Evolutionary conservation across 2,888 invertebrate species (phyloP).

Genomic region (Leptura quadrifasciata): DNA sequence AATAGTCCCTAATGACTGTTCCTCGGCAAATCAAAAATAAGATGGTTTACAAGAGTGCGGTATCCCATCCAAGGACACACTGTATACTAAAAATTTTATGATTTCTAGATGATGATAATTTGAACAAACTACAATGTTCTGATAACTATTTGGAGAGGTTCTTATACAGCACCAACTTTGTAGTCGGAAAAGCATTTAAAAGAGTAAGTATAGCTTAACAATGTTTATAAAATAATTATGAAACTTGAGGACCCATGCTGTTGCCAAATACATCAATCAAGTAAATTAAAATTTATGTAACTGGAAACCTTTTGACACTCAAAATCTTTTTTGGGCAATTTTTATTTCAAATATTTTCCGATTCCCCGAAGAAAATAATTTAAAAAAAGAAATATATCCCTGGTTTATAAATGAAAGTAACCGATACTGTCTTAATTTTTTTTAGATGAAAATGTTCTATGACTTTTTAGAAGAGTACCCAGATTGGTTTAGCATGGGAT

Average conservation of each 20-base stretch:
- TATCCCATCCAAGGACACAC: no score
- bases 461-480: conserved; percentile 66
- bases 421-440: neutral
- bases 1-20: no score
- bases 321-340: no score
- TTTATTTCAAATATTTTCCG: no score
- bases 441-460: conserved; percentile 68
- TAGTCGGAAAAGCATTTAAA: conserved; percentile 67
- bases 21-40: no score
- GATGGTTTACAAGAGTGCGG: no score
- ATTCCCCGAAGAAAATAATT: no score
- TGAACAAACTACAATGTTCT: conserved; percentile 58
- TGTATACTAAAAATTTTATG: neutral
- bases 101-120: conserved; percentile 58
- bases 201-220: conserved; percentile 60
- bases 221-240: no score
- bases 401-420: conserved; percentile 21
- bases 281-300: no score
- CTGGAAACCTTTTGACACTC: no score
- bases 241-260: no score
- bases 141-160: conserved; percentile 65
- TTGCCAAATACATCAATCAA: no score
- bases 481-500: conserved; percentile 68
- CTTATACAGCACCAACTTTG: conserved; percentile 65
- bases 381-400: neutral